Evolutionary conservation across 2,797 vertebrate species (phyloP), one percentile per base, ranked within the genome.

Genomic region (Okamejei kenojei): DNA sequence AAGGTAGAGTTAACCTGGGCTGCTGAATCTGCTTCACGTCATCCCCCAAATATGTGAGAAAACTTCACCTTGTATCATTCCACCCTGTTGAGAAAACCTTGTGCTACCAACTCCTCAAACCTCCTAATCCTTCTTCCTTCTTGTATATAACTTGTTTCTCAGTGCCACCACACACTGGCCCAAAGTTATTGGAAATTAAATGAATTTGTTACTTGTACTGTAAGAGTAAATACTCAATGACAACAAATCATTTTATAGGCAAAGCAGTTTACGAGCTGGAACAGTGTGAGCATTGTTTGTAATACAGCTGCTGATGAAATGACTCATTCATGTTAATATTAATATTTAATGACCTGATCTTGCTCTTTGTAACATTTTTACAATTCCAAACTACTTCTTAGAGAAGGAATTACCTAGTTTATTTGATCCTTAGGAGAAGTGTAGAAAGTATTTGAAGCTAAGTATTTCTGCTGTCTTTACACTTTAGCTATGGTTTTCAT

Each of bases 281-380:
- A 9, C 45, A 19, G 45, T 54, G 9, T 82, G 80, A 82, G 54
- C 38, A 54, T 54, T 82, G 80, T 82, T 82, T 82, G 80, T 10
- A 82, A 21, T 82, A 82, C 38, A 82, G 80, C 38, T 82, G 80
- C 80, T 58, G 80, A 54, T 58, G 19, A 58, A 82, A 82, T 58
- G 80, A 26, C 80, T 82, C 45, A 11, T 38, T 82, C 45, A 82
- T 45, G 38, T 38, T 82, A 82, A 82, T 82, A 82, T 82, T 82
- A 58, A 82, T 82, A 82, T 26, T 82, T 82, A 82, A 82, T 82
- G 23, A 26, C 29, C 2, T n/a, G 29, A 45, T 45, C 45, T 82
- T 38, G 38, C 35, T 26, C 45, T 82, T 23, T 58, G 15, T 23
- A 38, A 82, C 38, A 26, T 2, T 58, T 82, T 82, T 26, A 45